phyloP scores from a whole-genome alignment of 2,888 invertebrate genomes.

The Xylophagus ater region DNA sequence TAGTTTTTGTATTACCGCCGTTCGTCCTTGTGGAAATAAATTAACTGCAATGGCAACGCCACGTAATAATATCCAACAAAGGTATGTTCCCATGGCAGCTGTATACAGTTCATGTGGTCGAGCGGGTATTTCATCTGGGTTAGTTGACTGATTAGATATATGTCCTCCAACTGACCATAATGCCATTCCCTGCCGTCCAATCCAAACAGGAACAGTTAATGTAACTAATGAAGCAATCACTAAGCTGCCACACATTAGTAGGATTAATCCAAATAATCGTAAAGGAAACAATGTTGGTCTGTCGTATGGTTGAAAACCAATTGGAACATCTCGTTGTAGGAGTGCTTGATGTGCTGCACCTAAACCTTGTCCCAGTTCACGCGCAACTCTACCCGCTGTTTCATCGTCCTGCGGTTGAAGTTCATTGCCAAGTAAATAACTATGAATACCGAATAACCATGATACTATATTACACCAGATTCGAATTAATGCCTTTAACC shows the following conservation, averaged over 20 bases:
- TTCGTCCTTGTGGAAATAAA: constrained; percentile 82
- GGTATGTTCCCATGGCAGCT: constrained; percentile 83
- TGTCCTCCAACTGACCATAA: constrained; percentile 59
- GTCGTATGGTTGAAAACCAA: constrained; percentile 84
- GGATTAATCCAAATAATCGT: constrained; percentile 54
- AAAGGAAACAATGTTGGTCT: constrained; percentile 71
- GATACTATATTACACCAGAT: constrained; percentile 80
- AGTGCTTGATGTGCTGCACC: constrained; percentile 84
- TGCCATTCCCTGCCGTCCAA: constrained; percentile 81
- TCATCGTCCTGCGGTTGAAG: constrained; percentile 29
- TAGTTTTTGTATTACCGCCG: constrained; percentile 57
- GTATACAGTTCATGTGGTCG: constrained; percentile 93
- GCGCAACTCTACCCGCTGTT: constrained; percentile 30
- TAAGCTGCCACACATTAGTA: constrained; percentile 72
- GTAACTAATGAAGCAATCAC: constrained; percentile 75
- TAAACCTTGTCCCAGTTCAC: constrained; percentile 40
- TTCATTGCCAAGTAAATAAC: constrained; percentile 74
- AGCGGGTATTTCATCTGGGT: constrained; percentile 35
- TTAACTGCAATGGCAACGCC: constrained; percentile 70
- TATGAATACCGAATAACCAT: constrained; percentile 74
- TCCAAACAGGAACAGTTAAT: constrained; percentile 75
- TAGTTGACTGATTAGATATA: constrained; percentile 32
- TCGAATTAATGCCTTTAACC: constrained; percentile 82
- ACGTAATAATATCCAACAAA: constrained; percentile 86
- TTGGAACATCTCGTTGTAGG: constrained; percentile 71